Evolutionary conservation across 2,888 invertebrate species (phyloP).

Genomic region (Apodemia zela): DNA sequence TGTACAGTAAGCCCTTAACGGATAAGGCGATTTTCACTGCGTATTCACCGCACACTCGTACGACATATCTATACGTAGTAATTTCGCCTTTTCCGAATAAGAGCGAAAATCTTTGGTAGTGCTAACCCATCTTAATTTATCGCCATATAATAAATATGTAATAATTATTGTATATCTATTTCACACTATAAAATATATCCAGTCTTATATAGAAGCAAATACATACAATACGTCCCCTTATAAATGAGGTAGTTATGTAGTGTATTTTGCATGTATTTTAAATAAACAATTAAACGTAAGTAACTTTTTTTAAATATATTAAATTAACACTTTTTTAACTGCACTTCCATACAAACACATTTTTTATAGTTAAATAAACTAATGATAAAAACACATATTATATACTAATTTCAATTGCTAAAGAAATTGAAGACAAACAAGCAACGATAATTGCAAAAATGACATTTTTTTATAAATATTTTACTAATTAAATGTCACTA

Average conservation of each 20-base stretch:
- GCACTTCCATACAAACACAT: neutral
- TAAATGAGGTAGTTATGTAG: neutral
- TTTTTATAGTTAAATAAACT: neutral
- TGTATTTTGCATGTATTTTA: neutral
- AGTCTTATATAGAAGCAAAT: neutral
- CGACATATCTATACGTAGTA: neutral
- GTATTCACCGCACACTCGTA: neutral
- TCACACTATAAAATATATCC: slow-evolving; percentile 6
- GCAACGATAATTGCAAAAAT: neutral
- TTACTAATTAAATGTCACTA: neutral
- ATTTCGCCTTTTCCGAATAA: neutral
- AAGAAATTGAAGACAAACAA: neutral
- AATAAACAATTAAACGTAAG: too few relatives aligned
- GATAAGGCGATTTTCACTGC: neutral
- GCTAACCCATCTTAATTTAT: slow-evolving; percentile 1
- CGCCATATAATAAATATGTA: neutral
- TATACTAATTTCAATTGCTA: neutral
- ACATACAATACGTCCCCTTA: neutral
- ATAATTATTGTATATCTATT: neutral
- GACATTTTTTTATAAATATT: neutral
- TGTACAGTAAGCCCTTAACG: neutral
- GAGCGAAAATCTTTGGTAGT: neutral
- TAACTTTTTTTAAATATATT: neutral
- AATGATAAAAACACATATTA: neutral
- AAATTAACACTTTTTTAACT: neutral